phyloP scores from a whole-genome alignment of 2,113 vertebrate species.

The Ellobius talpinus region DNA sequence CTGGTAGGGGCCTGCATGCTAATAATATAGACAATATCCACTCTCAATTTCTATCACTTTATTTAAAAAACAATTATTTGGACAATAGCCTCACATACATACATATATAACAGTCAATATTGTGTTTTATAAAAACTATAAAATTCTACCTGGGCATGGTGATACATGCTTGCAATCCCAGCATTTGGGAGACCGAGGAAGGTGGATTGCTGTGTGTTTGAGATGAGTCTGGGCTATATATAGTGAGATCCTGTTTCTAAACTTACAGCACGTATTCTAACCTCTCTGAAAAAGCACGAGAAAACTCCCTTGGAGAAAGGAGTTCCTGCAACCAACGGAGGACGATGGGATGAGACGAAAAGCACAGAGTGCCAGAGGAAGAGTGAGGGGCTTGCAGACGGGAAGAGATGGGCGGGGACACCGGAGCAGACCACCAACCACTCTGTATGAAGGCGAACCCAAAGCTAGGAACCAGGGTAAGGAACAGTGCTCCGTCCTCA shows the following conservation, averaged over 20 bases:
- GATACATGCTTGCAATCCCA: neutral
- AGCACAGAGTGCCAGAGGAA: neutral
- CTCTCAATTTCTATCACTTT: neutral
- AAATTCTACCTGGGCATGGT: neutral
- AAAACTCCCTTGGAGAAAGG: neutral
- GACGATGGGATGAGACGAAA: neutral
- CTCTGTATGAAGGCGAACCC: neutral
- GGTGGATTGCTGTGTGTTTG: neutral
- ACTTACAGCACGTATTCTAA: neutral
- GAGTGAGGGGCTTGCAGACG: neutral
- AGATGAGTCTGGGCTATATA: neutral
- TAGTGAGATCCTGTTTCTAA: neutral
- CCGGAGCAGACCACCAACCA: neutral
- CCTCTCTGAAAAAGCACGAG: neutral
- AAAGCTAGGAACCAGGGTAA: neutral
- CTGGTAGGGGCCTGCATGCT: neutral
- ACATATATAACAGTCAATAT: neutral
- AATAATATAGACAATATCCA: slow-evolving; percentile 12
- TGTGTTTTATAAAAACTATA: neutral
- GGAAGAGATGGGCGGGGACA: neutral
- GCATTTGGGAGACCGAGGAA: neutral
- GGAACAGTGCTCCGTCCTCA: neutral
- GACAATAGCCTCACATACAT: neutral
- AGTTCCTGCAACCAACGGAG: neutral
- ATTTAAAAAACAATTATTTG: neutral